Conservation (phyloP, 2,888 invertebrate genomes). For the Tenthredo scrophulariae region DNA sequence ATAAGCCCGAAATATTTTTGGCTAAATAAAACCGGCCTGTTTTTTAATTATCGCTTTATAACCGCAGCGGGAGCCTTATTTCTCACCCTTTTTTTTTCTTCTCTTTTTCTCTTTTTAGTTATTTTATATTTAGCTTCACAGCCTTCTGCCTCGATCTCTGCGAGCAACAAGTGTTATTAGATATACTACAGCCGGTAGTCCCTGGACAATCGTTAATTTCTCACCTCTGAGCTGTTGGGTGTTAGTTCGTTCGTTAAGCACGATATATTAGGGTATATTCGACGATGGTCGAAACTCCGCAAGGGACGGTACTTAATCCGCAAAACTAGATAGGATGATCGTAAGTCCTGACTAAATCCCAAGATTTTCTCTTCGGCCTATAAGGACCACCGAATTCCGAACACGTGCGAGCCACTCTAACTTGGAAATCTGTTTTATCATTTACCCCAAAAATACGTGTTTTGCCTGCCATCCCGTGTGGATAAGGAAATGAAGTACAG, state of each 20-base stretch:
- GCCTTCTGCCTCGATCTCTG: background rate
- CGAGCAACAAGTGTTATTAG: constrained; percentile 41
- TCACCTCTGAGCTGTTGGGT: background rate
- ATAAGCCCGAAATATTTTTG: background rate
- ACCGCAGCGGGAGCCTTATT: background rate
- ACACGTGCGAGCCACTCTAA: constrained; percentile 10
- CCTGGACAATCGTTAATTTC: constrained; percentile 30
- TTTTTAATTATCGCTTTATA: background rate
- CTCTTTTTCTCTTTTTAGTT: too few species aligned
- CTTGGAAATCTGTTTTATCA: constrained; percentile 23
- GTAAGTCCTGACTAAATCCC: background rate
- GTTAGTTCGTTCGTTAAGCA: background rate
- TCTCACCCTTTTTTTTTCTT: background rate
- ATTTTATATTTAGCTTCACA: background rate
- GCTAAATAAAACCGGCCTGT: background rate
- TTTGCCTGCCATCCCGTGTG: background rate
- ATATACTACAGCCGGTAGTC: background rate
- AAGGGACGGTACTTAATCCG: background rate
- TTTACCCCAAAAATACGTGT: constrained; percentile 13
- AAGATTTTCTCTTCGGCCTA: background rate
- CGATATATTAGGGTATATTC: background rate
- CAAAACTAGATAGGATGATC: background rate
- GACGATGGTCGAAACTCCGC: background rate
- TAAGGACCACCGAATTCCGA: background rate
- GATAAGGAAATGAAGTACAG: background rate